Conservation (phyloP, 2,888 invertebrate genomes). For the Nomada ruficornis region DNA sequence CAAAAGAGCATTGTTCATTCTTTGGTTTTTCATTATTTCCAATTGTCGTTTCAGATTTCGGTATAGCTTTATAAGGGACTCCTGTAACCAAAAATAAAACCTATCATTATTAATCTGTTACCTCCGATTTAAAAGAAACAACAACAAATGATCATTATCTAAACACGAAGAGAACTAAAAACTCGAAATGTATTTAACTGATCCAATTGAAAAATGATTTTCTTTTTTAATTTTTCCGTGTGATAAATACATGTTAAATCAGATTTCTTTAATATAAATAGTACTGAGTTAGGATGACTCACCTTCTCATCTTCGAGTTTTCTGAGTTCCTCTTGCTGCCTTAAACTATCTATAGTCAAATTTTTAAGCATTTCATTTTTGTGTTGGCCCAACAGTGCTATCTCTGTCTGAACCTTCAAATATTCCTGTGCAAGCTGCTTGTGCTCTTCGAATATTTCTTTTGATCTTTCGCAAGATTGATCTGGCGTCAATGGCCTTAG, state of each 20-base stretch:
- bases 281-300: slow-evolving; percentile 48
- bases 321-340: slow-evolving; percentile 88
- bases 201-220: no score
- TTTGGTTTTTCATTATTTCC: slow-evolving; percentile 85
- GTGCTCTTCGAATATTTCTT: slow-evolving; percentile 95
- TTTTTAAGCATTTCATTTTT: slow-evolving; percentile 89
- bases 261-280: background rate
- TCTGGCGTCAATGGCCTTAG: slow-evolving; percentile 94
- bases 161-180: background rate
- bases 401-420: slow-evolving; percentile 94
- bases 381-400: slow-evolving; percentile 92
- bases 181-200: background rate
- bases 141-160: background rate
- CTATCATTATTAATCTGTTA: background rate
- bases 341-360: slow-evolving; percentile 85
- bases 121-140: background rate
- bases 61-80: slow-evolving; percentile 89
- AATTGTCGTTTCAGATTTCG: slow-evolving; percentile 88
- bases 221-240: background rate
- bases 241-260: background rate
- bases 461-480: slow-evolving; percentile 90
- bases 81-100: slow-evolving; percentile 83
- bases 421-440: slow-evolving; percentile 95
- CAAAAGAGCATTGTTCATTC: slow-evolving; percentile 69
- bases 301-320: slow-evolving; percentile 90